Evolutionary conservation across 2,888 invertebrate genomes (phyloP).

Genomic region (Cataglyphis livida): DNA sequence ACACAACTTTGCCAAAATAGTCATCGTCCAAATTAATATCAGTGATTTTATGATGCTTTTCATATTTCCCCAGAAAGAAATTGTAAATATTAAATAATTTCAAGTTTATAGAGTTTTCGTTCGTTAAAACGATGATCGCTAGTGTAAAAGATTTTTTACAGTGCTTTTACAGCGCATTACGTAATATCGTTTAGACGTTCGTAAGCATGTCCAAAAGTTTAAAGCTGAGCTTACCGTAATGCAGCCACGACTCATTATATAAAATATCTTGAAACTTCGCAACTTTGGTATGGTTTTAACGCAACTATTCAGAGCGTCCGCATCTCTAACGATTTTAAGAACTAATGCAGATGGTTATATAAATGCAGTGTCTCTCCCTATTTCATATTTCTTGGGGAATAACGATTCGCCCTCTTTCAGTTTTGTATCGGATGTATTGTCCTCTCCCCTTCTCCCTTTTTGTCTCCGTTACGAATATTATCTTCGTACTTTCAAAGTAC

Average conservation of each 20-base stretch:
- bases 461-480: constrained; percentile 39
- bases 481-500: constrained; percentile 46
- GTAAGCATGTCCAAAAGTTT: constrained; percentile 63
- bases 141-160: constrained; percentile 24
- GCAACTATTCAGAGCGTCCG: constrained; percentile 68
- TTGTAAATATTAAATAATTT: neutral
- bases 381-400: constrained; percentile 6
- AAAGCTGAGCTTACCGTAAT: constrained; percentile 68
- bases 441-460: neutral
- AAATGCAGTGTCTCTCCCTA: constrained; percentile 17
- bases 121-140: constrained; percentile 4
- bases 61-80: neutral
- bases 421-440: constrained; percentile 31
- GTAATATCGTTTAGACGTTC: constrained; percentile 60
- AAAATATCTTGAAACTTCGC: constrained; percentile 69
- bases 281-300: constrained; percentile 65
- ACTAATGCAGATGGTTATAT: constrained; percentile 25
- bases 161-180: constrained; percentile 36
- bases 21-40: neutral
- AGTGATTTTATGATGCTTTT: too few species aligned
- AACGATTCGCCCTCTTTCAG: constrained; percentile 40
- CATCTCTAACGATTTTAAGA: constrained; percentile 68
- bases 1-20: neutral
- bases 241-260: constrained; percentile 67
- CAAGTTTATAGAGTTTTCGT: constrained; percentile 3